Evolutionary conservation across 2,113 vertebrate species (phyloP).

Genomic region (Arothron firmamentum): DNA sequence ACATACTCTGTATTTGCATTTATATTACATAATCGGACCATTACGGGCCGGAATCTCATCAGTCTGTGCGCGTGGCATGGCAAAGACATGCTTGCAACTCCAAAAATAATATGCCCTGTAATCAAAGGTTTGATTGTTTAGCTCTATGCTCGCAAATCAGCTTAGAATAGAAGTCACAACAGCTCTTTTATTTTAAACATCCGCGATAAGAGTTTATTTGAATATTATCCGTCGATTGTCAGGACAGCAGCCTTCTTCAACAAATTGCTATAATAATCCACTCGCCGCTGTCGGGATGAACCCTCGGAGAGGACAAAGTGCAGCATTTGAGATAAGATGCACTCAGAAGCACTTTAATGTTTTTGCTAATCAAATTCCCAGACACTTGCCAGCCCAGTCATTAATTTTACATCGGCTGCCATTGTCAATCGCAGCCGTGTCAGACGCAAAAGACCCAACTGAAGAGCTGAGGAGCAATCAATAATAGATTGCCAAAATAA

Average conservation of each 20-base stretch:
- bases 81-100: conserved; percentile 31
- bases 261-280: conserved; percentile 47
- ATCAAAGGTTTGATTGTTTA: conserved; percentile 40
- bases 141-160: conserved; percentile 5
- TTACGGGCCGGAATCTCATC: conserved; percentile 33
- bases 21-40: conserved; percentile 51
- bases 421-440: conserved; percentile 76
- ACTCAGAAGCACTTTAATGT: conserved; percentile 53
- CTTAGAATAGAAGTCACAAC: conserved; percentile 6
- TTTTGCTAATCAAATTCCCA: conserved; percentile 78
- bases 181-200: conserved; percentile 17
- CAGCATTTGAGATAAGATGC: conserved; percentile 66
- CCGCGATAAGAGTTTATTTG: conserved; percentile 23
- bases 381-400: conserved; percentile 72
- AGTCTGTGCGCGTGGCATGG: conserved; percentile 30
- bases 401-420: conserved; percentile 80
- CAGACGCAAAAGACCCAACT: conserved; percentile 82
- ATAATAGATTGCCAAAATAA: conserved; percentile 83
- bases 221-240: conserved; percentile 20
- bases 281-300: conserved; percentile 44
- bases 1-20: conserved; percentile 47
- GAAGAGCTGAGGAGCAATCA: conserved; percentile 80
- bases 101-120: conserved; percentile 32
- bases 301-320: conserved; percentile 71
- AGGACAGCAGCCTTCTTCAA: conserved; percentile 23